These are phyloP conservation scores for Sphecodes monilicornis DNA, from an alignment of 2,888 invertebrate species.

Conservation along the genomic window DNA sequence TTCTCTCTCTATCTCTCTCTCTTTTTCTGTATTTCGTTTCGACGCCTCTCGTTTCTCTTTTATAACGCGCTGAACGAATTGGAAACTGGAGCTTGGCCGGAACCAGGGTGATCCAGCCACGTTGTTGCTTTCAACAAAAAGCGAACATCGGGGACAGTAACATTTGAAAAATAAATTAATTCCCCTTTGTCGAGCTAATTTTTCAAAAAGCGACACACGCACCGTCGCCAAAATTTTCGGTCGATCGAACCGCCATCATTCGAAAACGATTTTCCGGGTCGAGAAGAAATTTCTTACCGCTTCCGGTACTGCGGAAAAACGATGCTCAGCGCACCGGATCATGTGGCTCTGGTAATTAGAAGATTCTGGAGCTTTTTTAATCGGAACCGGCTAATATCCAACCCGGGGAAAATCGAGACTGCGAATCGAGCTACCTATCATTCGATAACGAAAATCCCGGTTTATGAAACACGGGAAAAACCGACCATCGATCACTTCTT, in stretches of 20 bases:
- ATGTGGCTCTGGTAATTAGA: slow-evolving; percentile 56
- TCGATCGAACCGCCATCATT: slow-evolving; percentile 48
- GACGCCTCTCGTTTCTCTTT: not conserved
- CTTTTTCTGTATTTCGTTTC: not conserved
- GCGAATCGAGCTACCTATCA: slow-evolving; percentile 52
- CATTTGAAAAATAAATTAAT: slow-evolving; percentile 17
- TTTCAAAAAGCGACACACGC: not conserved
- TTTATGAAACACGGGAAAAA: slow-evolving; percentile 71
- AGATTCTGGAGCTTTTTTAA: slow-evolving; percentile 46
- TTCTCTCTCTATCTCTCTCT: not conserved
- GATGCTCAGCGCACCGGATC: not conserved
- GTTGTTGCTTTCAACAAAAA: slow-evolving; percentile 12
- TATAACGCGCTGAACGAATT: not conserved
- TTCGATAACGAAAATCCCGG: slow-evolving; percentile 75
- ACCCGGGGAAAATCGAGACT: slow-evolving; percentile 20
- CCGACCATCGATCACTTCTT: slow-evolving; percentile 73
- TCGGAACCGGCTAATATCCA: slow-evolving; percentile 54
- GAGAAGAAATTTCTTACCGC: slow-evolving; percentile 22
- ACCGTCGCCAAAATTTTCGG: slow-evolving; percentile 48
- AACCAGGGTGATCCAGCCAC: not conserved
- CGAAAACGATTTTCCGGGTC: slow-evolving; percentile 45
- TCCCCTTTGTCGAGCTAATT: slow-evolving; percentile 1
- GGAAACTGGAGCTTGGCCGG: not conserved
- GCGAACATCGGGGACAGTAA: not conserved
- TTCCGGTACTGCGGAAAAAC: slow-evolving; percentile 8